Evolutionary conservation across 2,797 vertebrate species (phyloP).

Genomic region (Lycodopsis pacificus): DNA sequence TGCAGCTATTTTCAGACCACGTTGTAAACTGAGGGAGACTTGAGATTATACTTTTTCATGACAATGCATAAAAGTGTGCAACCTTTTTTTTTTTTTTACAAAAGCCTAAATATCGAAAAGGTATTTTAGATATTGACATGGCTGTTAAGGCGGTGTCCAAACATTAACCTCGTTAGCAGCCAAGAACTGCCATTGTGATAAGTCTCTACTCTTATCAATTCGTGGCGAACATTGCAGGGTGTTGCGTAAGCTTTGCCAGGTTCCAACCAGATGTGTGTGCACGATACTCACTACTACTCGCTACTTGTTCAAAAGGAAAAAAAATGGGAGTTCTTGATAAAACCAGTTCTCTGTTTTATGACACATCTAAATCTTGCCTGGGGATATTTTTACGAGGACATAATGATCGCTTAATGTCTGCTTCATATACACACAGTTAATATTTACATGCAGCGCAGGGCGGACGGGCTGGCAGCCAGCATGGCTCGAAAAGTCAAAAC

Average conservation of each 20-base stretch:
- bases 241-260: conserved; percentile 77
- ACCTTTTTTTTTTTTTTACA: conserved; percentile 34
- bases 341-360: conserved; percentile 32
- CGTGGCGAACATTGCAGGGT: conserved; percentile 65
- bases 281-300: conserved; percentile 23
- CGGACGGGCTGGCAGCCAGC: conserved; percentile 41
- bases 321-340: conserved; percentile 38
- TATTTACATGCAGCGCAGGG: conserved; percentile 38
- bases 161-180: conserved; percentile 63
- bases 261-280: conserved; percentile 42
- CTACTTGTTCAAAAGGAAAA: conserved; percentile 35
- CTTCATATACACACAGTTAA: conserved; percentile 48
- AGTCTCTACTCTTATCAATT: conserved; percentile 61
- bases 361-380: conserved; percentile 23
- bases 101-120: conserved; percentile 35
- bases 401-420: conserved; percentile 33
- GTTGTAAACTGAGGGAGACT: conserved; percentile 27
- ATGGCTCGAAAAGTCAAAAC: conserved; percentile 19
- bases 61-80: conserved; percentile 14
- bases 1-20: conserved; percentile 45
- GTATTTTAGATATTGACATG: conserved; percentile 63
- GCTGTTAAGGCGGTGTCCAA: conserved; percentile 50
- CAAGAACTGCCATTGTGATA: conserved; percentile 55
- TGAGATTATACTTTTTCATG: conserved; percentile 18
- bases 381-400: conserved; percentile 46